Base-by-base conservation (phyloP, 2,888 invertebrate genomes). In the Harpagoxenus sublaevis region DNA sequence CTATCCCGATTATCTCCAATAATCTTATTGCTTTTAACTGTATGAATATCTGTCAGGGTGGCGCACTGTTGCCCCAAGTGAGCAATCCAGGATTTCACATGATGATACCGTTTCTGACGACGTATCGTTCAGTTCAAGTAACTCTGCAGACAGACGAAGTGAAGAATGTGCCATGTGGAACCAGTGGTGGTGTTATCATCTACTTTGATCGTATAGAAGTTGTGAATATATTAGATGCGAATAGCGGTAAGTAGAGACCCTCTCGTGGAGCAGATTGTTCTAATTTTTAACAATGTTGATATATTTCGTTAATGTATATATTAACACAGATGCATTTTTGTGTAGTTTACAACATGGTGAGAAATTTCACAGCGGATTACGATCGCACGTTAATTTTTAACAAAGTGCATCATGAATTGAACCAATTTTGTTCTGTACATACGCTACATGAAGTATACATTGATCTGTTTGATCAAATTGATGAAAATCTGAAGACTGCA, bases 131-230 rank as follows among this genome's bases (percentile, higher is more conserved):
- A 71, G 98, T 98, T 85, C 98, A 98, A 96, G 98, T 98, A 1
- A 98, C 98, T 55, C 95, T 98, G 66, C 98, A 98, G 95, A 98
- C 98, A 10, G 98, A 98, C 95, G 98, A 98, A 96, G 98, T 98
- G 6, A 98, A 98, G 93, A 98, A 98, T 96, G 98, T 98, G 18
- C 98, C 98, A 0, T 98, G 98, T 95, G 98, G 98, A 62, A 98
- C 98, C n/a, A 98, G 98, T 94, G 98, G 98, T 68, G 98, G 98
- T 83, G 98, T 98, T 0, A 98, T 98, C 97, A 98, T 98, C 91
- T 98, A 98, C 95, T 98, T 98, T 95, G 98, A 98, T 94, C 96
- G 98, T 90, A 98, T 98, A 91, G 98, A 98, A 96, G 98, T 98
- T 87, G 98, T 98, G 3, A 98, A 98, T 95, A 97, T 98, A 93